phyloP scores from a whole-genome alignment of 2,113 vertebrate genomes.

The Pterocles orientalis region DNA sequence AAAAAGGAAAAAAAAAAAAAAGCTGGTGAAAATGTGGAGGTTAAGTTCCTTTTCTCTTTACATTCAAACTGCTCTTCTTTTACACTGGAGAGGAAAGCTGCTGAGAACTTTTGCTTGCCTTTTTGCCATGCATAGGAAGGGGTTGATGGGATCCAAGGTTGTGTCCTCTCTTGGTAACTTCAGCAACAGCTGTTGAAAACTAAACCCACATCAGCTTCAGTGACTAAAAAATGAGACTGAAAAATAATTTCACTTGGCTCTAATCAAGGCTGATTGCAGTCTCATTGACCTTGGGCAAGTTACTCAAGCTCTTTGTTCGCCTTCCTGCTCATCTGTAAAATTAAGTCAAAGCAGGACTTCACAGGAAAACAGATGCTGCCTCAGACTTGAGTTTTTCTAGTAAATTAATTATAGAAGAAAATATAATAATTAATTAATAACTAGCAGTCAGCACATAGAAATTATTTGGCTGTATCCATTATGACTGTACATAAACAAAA shows the following conservation, averaged over 20 bases:
- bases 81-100: background rate
- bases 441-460: slow-evolving; percentile 55
- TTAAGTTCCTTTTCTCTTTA: background rate
- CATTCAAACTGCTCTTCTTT: background rate
- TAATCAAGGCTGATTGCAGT: slow-evolving; percentile 51
- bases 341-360: slow-evolving; percentile 68
- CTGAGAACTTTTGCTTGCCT: background rate
- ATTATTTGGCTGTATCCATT: slow-evolving; percentile 67
- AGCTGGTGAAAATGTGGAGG: background rate
- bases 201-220: background rate
- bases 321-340: slow-evolving; percentile 68
- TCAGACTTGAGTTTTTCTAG: slow-evolving; percentile 40
- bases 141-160: background rate
- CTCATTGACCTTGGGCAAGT: slow-evolving; percentile 67
- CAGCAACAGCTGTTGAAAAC: background rate
- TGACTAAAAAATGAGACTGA: background rate
- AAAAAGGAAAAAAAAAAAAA: background rate
- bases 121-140: background rate
- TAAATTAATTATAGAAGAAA: slow-evolving; percentile 68
- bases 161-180: background rate
- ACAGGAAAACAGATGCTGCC: slow-evolving; percentile 74
- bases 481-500: slow-evolving; percentile 74
- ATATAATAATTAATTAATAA: slow-evolving; percentile 78
- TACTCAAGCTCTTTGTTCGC: slow-evolving; percentile 17
- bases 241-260: background rate